Base-by-base conservation (phyloP, 2,888 invertebrate species). In the Perdita meconis region DNA sequence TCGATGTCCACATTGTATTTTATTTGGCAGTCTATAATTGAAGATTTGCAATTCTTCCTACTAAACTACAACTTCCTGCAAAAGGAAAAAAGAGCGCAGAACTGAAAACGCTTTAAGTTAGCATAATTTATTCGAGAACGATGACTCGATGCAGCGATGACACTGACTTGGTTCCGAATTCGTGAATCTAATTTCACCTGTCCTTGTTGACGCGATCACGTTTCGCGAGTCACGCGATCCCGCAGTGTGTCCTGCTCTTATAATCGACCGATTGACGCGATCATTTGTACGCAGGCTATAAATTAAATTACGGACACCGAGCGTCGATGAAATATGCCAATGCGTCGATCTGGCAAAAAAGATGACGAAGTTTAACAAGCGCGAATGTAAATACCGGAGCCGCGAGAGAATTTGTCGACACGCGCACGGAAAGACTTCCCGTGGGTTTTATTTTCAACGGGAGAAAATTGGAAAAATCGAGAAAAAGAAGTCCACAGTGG, bases 111-210 rank as follows among this genome's bases (percentile, higher is more conserved):
- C 10, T 13, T 12, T n/a, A 12, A 56, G 47, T 63, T 19, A 34
- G 42, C 26, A 47, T 77, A 71, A 72, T 76, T 78, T 71, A 77
- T 78, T 71, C 71, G 40, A 13, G 44, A 16, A 51, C 16, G 38
- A 64, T 38, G 38, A 12, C 12, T 8, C 34, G 8, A 30, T 55
- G 34, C 26, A 61, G 26, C 53, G 66, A 69, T 42, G 63, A 56
- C 57, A 60, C n/a, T 22, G 42, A 12, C 12, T 56, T 16, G 34
- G n/a, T 47, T 22, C 47, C 19, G 72, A 68, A 77, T 79, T 79
- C 79, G 73, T 68, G 79, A 61, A 73, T 77, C 78, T 59, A 60
- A 79, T 79, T 78, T 77, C 77, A 77, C 73, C 78, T 73, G 77
- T 64, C 36, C 40, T 40, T 19, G 53, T 26, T 55, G 76, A 72